These are phyloP conservation scores for Chloroceryle aenea DNA, from an alignment of 2,113 vertebrate species.

Conservation along the genomic window DNA sequence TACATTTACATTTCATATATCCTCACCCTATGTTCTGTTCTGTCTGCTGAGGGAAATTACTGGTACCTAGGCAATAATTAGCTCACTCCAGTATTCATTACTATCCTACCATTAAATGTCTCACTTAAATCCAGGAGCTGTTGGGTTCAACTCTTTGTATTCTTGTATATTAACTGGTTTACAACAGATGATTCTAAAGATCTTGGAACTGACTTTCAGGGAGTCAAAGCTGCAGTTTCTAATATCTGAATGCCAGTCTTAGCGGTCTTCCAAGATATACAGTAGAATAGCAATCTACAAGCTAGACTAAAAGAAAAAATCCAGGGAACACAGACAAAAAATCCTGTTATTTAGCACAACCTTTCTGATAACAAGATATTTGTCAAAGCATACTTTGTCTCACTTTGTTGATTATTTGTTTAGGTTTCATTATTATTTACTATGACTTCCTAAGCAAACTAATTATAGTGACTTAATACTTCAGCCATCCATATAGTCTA, in stretches of 20 bases:
- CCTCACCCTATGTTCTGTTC: not conserved
- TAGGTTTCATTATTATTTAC: not conserved
- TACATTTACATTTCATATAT: fast-evolving
- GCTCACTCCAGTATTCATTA: not conserved
- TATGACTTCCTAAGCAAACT: not conserved
- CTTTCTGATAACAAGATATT: not conserved
- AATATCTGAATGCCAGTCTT: not conserved
- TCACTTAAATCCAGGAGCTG: not conserved
- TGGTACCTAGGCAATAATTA: not conserved
- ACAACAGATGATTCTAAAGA: not conserved
- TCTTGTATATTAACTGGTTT: not conserved
- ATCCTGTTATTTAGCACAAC: not conserved
- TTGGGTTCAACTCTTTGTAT: not conserved
- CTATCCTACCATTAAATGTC: not conserved
- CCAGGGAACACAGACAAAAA: not conserved
- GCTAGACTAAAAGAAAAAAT: not conserved
- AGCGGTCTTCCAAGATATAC: not conserved
- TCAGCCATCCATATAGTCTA: not conserved
- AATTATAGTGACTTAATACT: not conserved
- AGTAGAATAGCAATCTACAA: not conserved
- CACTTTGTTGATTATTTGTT: not conserved
- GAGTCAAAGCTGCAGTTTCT: not conserved
- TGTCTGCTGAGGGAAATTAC: not conserved
- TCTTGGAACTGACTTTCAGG: not conserved
- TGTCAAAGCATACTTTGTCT: not conserved